Evolutionary conservation across 2,797 vertebrate genomes (phyloP).

Genomic region (Rhadinocentrus ornatus): DNA sequence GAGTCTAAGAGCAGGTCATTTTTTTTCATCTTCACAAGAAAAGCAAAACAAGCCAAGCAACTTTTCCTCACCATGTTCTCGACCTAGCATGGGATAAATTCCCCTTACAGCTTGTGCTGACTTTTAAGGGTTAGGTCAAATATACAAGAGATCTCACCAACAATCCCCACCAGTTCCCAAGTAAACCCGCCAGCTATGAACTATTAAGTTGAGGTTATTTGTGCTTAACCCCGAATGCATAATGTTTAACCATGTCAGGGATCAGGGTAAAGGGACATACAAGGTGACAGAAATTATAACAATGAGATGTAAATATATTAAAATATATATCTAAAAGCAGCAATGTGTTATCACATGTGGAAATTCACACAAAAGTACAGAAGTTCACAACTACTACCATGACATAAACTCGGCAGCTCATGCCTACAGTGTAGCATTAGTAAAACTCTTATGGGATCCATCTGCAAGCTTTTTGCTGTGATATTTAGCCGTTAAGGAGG

Average conservation of each 20-base stretch:
- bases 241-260: background rate
- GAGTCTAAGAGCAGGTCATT: background rate
- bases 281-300: conserved; percentile 17
- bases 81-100: background rate
- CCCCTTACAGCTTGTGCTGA: background rate
- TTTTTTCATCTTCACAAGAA: too few species aligned
- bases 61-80: background rate
- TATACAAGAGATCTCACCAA: background rate
- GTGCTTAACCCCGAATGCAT: conserved; percentile 14
- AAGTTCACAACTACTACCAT: conserved; percentile 16
- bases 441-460: conserved; percentile 34
- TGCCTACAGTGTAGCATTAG: conserved; percentile 20
- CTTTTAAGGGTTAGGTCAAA: too few species aligned
- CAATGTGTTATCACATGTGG: background rate
- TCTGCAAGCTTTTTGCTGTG: conserved; percentile 29
- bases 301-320: conserved; percentile 33
- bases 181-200: background rate
- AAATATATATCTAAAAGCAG: background rate
- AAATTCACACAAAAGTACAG: conserved; percentile 25
- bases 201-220: conserved; percentile 7
- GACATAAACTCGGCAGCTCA: conserved; percentile 53
- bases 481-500: conserved; percentile 55
- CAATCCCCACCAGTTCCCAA: background rate
- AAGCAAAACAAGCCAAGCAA: too few species aligned
- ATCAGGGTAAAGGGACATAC: conserved; percentile 5